Evolutionary conservation across 2,113 vertebrate species (phyloP).

Genomic region (Crotalus helleri): DNA sequence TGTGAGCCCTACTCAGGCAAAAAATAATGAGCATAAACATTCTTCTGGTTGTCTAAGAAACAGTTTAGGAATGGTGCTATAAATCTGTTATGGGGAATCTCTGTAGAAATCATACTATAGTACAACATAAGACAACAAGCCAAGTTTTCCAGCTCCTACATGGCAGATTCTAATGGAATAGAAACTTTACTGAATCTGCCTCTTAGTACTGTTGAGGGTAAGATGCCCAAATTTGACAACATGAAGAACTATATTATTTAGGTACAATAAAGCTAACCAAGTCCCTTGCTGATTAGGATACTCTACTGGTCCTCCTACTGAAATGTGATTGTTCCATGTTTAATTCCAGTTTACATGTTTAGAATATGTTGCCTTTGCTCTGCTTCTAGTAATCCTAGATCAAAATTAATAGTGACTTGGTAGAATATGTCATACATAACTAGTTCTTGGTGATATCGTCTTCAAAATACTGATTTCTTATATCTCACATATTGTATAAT

Average conservation of each 20-base stretch:
- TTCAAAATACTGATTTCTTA: no score
- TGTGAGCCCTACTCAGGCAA: background rate
- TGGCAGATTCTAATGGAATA: background rate
- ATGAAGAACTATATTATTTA: background rate
- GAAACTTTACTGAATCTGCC: background rate
- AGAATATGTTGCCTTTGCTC: no score
- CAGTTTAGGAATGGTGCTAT: background rate
- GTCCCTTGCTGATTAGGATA: background rate
- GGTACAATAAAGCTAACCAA: background rate
- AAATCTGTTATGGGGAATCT: background rate
- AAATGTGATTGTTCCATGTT: no score
- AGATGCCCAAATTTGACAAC: background rate
- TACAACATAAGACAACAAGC: background rate
- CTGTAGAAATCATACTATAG: background rate
- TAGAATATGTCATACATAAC: no score
- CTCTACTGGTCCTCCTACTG: no score
- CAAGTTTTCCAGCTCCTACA: background rate
- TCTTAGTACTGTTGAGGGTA: background rate
- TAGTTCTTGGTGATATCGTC: no score
- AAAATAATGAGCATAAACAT: background rate
- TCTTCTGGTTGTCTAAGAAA: background rate
- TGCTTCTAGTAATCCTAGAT: no score
- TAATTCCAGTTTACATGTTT: no score
- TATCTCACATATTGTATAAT: no score
- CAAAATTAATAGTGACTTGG: no score